These are phyloP conservation scores for Catostomus latipinnis DNA, from an alignment of 2,797 vertebrate species.

Conservation along the genomic window DNA sequence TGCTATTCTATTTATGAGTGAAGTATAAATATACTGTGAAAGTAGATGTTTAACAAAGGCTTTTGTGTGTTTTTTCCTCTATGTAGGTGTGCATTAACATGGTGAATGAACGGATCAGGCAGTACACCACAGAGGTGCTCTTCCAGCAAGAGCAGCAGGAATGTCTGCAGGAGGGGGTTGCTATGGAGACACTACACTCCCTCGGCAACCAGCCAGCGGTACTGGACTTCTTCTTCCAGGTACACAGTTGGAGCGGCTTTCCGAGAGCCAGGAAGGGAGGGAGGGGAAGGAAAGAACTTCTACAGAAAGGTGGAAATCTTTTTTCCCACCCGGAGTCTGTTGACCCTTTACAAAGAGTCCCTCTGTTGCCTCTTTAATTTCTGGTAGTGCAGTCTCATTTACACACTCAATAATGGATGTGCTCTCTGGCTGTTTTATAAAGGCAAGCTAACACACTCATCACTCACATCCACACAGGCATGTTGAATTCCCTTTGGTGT, in stretches of 20 bases:
- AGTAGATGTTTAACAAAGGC: conserved; percentile 47
- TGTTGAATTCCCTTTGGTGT: conserved; percentile 31
- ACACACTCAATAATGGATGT: conserved; percentile 32
- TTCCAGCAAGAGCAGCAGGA: conserved; percentile 93
- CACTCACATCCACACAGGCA: background rate
- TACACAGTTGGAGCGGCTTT: conserved; percentile 61
- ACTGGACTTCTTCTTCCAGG: conserved; percentile 96
- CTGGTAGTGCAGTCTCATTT: conserved; percentile 18
- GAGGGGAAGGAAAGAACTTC: background rate
- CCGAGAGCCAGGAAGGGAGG: background rate
- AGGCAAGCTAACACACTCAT: background rate
- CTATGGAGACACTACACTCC: conserved; percentile 88
- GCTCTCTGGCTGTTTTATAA: conserved; percentile 18
- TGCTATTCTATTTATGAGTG: background rate
- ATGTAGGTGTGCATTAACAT: conserved; percentile 94
- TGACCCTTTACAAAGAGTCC: background rate
- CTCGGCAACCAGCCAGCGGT: conserved; percentile 82
- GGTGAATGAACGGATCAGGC: conserved; percentile 93
- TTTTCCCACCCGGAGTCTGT: no score
- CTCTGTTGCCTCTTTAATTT: conserved; percentile 24
- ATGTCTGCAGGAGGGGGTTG: conserved; percentile 91
- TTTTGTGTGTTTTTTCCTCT: conserved; percentile 54
- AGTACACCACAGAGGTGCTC: conserved; percentile 89
- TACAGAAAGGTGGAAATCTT: no score
- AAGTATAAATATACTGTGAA: background rate